These are phyloP conservation scores for Bombus picipes DNA, from an alignment of 1,140 invertebrate species.

Conservation along the genomic window DNA sequence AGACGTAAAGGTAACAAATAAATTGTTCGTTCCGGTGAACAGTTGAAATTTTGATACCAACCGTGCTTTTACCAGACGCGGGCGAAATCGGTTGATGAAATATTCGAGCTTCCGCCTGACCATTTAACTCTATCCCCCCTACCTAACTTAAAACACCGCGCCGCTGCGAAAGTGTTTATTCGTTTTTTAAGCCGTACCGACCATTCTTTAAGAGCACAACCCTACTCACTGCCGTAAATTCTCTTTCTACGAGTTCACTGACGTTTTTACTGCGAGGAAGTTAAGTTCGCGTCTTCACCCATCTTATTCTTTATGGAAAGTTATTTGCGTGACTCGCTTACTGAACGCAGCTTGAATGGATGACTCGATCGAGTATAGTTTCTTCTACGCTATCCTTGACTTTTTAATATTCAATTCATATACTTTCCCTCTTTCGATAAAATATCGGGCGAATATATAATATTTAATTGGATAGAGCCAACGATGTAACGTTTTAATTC, in stretches of 20 bases:
- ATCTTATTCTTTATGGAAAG: conserved; percentile 21
- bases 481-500: not conserved
- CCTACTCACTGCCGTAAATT: conserved; percentile 14
- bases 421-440: not conserved
- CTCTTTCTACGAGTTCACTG: conserved; percentile 38
- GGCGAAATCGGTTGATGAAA: not conserved
- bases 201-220: conserved; percentile 22
- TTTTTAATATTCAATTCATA: not conserved
- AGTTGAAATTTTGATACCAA: not conserved
- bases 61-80: not conserved
- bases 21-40: not conserved
- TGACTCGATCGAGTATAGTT: not conserved
- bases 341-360: not conserved
- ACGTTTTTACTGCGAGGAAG: conserved; percentile 24
- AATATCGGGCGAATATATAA: not conserved
- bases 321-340: conserved; percentile 19
- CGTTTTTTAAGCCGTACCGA: conserved; percentile 23
- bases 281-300: conserved; percentile 23
- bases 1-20: not conserved
- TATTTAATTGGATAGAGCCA: not conserved
- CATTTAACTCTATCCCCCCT: not conserved
- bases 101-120: not conserved
- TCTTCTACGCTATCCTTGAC: too few species aligned
- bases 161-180: conserved; percentile 31
- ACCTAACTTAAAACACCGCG: not conserved